Conservation (phyloP, 2,797 vertebrate species). For the Distichodus sexfasciatus region DNA sequence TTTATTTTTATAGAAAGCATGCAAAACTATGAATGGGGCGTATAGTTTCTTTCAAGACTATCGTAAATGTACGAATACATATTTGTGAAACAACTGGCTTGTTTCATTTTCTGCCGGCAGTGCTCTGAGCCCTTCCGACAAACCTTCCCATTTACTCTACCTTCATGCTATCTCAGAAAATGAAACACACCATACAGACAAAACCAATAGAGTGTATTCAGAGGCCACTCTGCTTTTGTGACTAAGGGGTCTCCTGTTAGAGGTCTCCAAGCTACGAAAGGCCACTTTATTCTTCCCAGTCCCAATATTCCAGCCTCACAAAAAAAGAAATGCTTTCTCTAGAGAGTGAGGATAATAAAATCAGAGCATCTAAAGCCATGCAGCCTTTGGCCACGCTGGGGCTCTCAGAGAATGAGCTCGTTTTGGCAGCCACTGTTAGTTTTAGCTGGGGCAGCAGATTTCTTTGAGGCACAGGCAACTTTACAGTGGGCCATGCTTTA, state of each 20-base stretch:
- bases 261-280: slow-evolving; percentile 24
- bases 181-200: slow-evolving; percentile 18
- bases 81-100: background rate
- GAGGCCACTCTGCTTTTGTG: slow-evolving; percentile 23
- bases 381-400: slow-evolving; percentile 63
- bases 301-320: slow-evolving; percentile 34
- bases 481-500: slow-evolving; percentile 71
- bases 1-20: too few relatives aligned
- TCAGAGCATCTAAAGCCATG: slow-evolving; percentile 67
- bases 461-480: slow-evolving; percentile 74
- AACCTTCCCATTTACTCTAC: background rate
- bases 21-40: too few relatives aligned
- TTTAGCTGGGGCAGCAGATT: slow-evolving; percentile 83
- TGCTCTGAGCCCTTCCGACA: background rate
- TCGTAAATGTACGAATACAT: too few relatives aligned
- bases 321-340: slow-evolving; percentile 75
- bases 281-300: slow-evolving; percentile 37
- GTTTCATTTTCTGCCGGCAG: background rate
- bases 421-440: slow-evolving; percentile 68
- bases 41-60: too few relatives aligned
- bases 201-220: background rate
- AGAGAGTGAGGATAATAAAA: slow-evolving; percentile 80
- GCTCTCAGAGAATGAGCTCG: slow-evolving; percentile 75
- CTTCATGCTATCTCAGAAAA: slow-evolving; percentile 2
- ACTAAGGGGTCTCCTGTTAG: slow-evolving; percentile 11